phyloP scores from a whole-genome alignment of 2,888 invertebrate genomes.

The Belgica antarctica region DNA sequence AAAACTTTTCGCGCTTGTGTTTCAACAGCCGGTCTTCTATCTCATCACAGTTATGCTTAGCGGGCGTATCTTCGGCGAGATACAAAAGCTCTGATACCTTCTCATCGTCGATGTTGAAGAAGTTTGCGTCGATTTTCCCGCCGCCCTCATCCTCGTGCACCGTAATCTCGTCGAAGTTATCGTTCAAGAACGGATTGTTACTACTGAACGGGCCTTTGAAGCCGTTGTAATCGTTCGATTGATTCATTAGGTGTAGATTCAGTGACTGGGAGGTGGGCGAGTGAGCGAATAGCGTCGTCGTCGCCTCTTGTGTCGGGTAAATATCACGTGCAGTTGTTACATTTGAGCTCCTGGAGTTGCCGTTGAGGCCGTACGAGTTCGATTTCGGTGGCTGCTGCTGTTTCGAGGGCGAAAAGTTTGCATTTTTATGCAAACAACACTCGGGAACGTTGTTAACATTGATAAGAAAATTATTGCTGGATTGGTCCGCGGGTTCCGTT shows the following conservation, averaged over 20 bases:
- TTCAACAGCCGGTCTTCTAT: constrained; percentile 32
- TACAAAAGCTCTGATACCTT: constrained; percentile 19
- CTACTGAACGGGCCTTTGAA: constrained; percentile 18
- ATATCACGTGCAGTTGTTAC: constrained; percentile 15
- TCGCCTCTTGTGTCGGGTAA: not conserved
- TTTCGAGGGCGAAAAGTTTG: not conserved
- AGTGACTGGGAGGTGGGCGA: constrained; percentile 36
- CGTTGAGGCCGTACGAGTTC: constrained; percentile 21
- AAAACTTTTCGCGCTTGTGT: constrained; percentile 64
- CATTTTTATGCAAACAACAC: not conserved
- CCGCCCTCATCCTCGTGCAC: constrained; percentile 13
- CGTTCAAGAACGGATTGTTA: constrained; percentile 43
- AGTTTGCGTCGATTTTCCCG: not conserved
- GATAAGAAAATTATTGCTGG: constrained; percentile 43
- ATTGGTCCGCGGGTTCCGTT: constrained; percentile 35
- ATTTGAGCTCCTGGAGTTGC: constrained; percentile 29
- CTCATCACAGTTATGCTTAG: not conserved
- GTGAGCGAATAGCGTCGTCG: not conserved
- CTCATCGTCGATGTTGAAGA: constrained; percentile 34
- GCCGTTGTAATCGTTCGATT: not conserved
- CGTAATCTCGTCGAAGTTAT: constrained; percentile 35
- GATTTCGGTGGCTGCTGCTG: constrained; percentile 7
- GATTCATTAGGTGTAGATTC: constrained; percentile 37
- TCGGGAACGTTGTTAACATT: constrained; percentile 24
- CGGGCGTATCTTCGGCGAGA: not conserved